Base-by-base conservation (phyloP, 2,888 invertebrate genomes). In the Machimus rusticus region DNA sequence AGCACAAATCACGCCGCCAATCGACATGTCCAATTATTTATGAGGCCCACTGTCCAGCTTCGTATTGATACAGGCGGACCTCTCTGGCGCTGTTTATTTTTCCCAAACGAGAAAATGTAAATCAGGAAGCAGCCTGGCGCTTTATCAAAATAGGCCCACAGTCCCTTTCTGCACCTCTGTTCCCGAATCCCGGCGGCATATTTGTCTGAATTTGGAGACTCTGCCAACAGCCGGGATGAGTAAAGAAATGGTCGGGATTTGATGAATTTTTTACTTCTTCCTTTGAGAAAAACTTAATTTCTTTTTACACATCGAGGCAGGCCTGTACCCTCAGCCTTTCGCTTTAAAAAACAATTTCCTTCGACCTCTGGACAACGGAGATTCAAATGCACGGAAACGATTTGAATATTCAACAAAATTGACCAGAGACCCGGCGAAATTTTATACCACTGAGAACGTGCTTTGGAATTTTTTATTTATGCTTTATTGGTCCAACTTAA, bases 1-100 rank as follows among this genome's bases (percentile, higher is more conserved):
- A 1, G n/a, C 76, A 78, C 78, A 78, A 46, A 78, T 43, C 78
- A 37, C 77, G 77, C n/a, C 77, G 12, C 31, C 37, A 34, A 77
- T 77, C 77, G 77, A 77, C 39, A 78, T 78, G 78, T 78, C 78
- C 78, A 78, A 78, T 78, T 78, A 78, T 78, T 78, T 78, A 78
- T 78, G 78, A 77, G 37, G n/a, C 9, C 43, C 46, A 46, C 46
- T 78, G 78, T 46, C 23, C 39, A 43, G 28, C 12, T 31, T 46
- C 43, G 46, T 39, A 39, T 23, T 39, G 12, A 19, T 37, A 43
- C 39, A 6, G 46, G 39, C 46, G 16, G 8, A 23, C 3, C 43
- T 78, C 28, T 37, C 5, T 23, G 43, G 39, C 39, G 39, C 39
- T 78, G 78, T 78, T 78, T 78, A 14, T 46, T 34, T 76, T 66